Conservation (phyloP, 2,113 vertebrate species). For the Rhea americana region DNA sequence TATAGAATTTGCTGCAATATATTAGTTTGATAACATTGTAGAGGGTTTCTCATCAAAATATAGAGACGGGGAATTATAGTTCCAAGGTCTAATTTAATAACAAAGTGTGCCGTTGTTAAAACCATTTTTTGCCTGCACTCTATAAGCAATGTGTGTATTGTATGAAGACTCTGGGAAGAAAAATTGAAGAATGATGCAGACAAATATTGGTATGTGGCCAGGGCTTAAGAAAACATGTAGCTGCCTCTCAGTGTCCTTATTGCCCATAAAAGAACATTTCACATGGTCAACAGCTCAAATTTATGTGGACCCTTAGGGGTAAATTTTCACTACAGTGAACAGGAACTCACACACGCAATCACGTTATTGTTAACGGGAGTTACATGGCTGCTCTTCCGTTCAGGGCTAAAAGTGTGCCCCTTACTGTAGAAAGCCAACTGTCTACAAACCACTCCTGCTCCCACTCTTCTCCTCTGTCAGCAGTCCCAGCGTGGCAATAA, state of each 20-base stretch:
- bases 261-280: slow-evolving; percentile 77
- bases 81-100: slow-evolving; percentile 48
- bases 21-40: slow-evolving; percentile 66
- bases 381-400: slow-evolving; percentile 49
- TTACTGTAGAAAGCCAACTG: slow-evolving; percentile 25
- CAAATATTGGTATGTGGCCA: slow-evolving; percentile 41
- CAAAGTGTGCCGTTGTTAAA: slow-evolving; percentile 48
- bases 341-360: slow-evolving; percentile 56
- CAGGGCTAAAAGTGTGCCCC: slow-evolving; percentile 31
- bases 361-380: slow-evolving; percentile 66
- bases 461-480: neutral
- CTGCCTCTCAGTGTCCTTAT: slow-evolving; percentile 63
- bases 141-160: slow-evolving; percentile 12
- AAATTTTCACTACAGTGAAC: slow-evolving; percentile 68
- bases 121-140: neutral
- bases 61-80: slow-evolving; percentile 36
- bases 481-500: neutral
- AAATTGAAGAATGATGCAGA: slow-evolving; percentile 67
- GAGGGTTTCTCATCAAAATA: slow-evolving; percentile 64
- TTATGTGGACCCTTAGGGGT: slow-evolving; percentile 76
- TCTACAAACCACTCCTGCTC: neutral
- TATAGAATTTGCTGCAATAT: slow-evolving; percentile 51
- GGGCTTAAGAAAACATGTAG: slow-evolving; percentile 66
- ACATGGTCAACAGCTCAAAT: slow-evolving; percentile 73
- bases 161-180: slow-evolving; percentile 51